phyloP scores from a whole-genome alignment of 2,797 vertebrate species.

The Clamator glandarius region DNA sequence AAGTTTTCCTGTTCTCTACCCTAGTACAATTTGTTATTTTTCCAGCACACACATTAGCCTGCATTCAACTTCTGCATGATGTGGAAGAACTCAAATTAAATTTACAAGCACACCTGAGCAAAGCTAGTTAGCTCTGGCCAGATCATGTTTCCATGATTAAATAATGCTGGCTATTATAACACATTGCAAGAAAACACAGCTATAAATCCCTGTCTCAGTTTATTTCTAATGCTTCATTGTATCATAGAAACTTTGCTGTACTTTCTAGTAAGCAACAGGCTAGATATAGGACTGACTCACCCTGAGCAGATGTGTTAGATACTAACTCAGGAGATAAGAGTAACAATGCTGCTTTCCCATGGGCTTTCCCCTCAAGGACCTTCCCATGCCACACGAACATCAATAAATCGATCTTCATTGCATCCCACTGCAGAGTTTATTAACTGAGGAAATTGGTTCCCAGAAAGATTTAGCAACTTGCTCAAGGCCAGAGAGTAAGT shows the following conservation, averaged over 20 bases:
- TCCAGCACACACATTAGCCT: constrained; percentile 38
- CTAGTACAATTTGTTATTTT: constrained; percentile 32
- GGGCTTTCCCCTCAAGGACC: background rate
- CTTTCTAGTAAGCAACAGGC: background rate
- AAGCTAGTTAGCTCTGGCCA: constrained; percentile 51
- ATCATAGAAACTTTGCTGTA: background rate
- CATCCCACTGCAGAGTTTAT: background rate
- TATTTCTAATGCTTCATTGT: constrained; percentile 16
- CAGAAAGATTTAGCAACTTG: constrained; percentile 12
- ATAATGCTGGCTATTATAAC: constrained; percentile 43
- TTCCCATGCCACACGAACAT: background rate
- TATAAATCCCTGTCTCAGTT: constrained; percentile 25
- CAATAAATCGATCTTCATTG: background rate
- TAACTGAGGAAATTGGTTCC: constrained; percentile 30
- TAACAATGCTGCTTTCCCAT: background rate
- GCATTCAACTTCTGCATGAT: constrained; percentile 40
- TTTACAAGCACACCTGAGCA: constrained; percentile 69
- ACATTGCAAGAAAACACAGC: constrained; percentile 12
- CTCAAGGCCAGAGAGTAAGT: background rate
- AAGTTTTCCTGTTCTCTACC: constrained; percentile 44
- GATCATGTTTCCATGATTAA: constrained; percentile 56
- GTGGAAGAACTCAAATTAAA: constrained; percentile 59
- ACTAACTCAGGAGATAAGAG: constrained; percentile 26
- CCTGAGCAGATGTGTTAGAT: background rate
- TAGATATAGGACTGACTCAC: background rate